Evolutionary conservation across 2,113 vertebrate genomes (phyloP).

Genomic region (Callospermophilus lateralis): DNA sequence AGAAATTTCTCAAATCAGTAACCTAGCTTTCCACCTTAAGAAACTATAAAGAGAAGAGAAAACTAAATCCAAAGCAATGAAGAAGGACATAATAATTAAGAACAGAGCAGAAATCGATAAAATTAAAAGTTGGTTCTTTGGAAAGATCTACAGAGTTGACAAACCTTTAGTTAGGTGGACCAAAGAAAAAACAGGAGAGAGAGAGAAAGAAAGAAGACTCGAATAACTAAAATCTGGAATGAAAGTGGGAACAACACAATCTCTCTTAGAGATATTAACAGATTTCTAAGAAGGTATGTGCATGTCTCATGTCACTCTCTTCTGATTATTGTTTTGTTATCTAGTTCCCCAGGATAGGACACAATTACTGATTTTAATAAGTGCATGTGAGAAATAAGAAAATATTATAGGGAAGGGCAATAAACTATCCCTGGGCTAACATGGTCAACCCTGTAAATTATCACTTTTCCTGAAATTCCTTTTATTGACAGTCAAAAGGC

Average conservation of each 20-base stretch:
- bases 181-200: constrained; percentile 46
- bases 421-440: background rate
- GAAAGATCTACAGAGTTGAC: constrained; percentile 19
- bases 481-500: background rate
- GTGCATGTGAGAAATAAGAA: background rate
- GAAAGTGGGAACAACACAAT: background rate
- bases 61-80: constrained; percentile 16
- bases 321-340: background rate
- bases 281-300: background rate
- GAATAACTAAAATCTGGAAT: background rate
- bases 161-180: constrained; percentile 7
- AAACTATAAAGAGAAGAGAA: constrained; percentile 30
- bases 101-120: background rate
- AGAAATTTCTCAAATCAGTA: constrained; percentile 40
- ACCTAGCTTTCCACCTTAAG: constrained; percentile 20
- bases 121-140: constrained; percentile 45
- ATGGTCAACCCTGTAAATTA: background rate
- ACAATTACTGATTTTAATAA: constrained; percentile 37
- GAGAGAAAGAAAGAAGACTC: constrained; percentile 33
- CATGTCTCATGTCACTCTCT: background rate
- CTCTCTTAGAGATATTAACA: background rate
- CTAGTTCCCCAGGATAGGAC: background rate
- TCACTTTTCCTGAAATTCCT: background rate
- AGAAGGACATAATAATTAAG: background rate
- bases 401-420: background rate